These are phyloP conservation scores for Drosophila lacertosa DNA, from an alignment of 1,140 invertebrate species.

Conservation along the genomic window DNA sequence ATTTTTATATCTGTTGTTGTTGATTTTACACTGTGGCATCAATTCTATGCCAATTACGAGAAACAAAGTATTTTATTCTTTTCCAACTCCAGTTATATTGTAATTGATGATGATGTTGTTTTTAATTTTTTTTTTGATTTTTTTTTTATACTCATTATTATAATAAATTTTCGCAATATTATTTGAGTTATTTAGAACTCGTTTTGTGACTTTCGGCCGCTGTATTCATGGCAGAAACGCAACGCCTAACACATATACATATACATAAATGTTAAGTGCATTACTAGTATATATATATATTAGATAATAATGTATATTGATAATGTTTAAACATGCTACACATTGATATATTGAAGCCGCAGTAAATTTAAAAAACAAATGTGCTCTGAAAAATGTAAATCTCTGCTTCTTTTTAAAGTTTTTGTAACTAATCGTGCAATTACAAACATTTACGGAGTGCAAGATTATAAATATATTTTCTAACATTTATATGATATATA, in stretches of 20 bases:
- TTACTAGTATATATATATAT: conserved; percentile 49
- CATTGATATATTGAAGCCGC: conserved; percentile 75
- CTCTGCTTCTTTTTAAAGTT: conserved; percentile 15
- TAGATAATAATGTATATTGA: conserved; percentile 34
- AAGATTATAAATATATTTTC: conserved; percentile 45
- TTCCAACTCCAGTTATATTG: conserved; percentile 45
- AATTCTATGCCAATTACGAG: conserved; percentile 37
- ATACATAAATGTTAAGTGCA: conserved; percentile 79
- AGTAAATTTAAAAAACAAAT: conserved; percentile 73
- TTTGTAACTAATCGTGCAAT: conserved; percentile 67
- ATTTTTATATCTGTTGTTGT: conserved; percentile 52
- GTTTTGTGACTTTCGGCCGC: conserved; percentile 37
- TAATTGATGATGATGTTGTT: conserved; percentile 79
- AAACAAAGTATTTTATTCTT: conserved; percentile 18
- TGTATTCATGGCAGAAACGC: conserved; percentile 80
- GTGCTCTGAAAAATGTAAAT: conserved; percentile 71
- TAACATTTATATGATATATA: conserved; percentile 49
- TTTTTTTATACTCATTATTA: conserved; percentile 24
- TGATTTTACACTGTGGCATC: conserved; percentile 36
- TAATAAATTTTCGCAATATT: conserved; percentile 33
- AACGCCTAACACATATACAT: conserved; percentile 81
- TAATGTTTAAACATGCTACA: conserved; percentile 69
- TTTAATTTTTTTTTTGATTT: conserved; percentile 12
- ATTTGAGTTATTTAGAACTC: conserved; percentile 32
- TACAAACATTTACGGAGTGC: conserved; percentile 63